A percentile compares a stretch with the other conserved stretches of the same genome.
Evolutionary conservation across 2,113 vertebrate species (phyloP).

Genomic region (Rostratula benghalensis): DNA sequence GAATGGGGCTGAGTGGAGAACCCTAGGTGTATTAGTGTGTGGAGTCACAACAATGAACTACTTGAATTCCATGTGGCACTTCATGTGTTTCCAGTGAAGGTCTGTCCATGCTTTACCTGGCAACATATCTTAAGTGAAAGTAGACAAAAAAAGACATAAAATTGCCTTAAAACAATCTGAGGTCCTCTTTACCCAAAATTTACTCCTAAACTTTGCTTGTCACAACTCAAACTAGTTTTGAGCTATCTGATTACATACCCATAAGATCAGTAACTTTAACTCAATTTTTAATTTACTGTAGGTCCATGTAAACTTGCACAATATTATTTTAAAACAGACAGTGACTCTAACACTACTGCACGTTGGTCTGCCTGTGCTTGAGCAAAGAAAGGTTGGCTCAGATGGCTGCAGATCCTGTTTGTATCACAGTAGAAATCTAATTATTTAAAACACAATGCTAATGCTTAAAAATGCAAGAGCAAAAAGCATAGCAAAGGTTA

Average conservation of each 20-base stretch:
- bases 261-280: not conserved
- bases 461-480: not conserved
- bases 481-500: not conserved
- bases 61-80: not conserved
- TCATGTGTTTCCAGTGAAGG: not conserved
- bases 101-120: not conserved
- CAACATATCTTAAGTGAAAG: not conserved
- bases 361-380: not conserved
- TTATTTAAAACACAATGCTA: not conserved
- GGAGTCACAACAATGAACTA: not conserved
- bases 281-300: not conserved
- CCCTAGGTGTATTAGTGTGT: not conserved
- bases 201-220: not conserved
- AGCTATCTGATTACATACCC: not conserved
- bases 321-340: not conserved
- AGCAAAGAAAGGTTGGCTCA: not conserved
- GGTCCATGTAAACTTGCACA: not conserved
- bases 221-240: not conserved
- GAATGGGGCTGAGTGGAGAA: not conserved
- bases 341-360: not conserved
- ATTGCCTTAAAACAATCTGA: not conserved
- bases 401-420: not conserved
- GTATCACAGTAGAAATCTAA: not conserved
- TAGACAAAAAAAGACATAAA: not conserved
- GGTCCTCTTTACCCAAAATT: not conserved